Percentiles rank a stretch among this genome's conserved stretches.
phyloP scores from a whole-genome alignment of 1,140 invertebrate species.

The Drosophila elegans region DNA sequence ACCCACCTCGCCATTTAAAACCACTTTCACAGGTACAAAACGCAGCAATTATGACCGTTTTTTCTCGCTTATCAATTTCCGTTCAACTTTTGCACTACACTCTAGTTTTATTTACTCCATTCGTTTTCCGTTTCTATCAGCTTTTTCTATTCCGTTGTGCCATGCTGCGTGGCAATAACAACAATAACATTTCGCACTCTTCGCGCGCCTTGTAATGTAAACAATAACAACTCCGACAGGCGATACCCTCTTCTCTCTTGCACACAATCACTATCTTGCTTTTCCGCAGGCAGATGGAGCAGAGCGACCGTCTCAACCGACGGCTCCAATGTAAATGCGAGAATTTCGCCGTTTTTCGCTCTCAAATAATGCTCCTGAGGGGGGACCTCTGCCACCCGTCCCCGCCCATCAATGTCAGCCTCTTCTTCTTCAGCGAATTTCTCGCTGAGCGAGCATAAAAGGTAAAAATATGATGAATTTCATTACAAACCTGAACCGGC shows the following conservation, averaged over 20 bases:
- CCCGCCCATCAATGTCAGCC: not conserved
- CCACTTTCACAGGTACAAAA: conserved; percentile 46
- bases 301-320: conserved; percentile 53
- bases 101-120: conserved; percentile 33
- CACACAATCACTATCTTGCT: conserved; percentile 9
- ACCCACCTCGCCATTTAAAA: conserved; percentile 53
- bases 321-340: conserved; percentile 69
- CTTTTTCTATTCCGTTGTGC: conserved; percentile 22
- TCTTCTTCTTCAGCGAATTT: conserved; percentile 21
- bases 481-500: conserved; percentile 36
- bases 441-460: conserved; percentile 32
- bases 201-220: conserved; percentile 21
- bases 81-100: conserved; percentile 59
- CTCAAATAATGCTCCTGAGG: conserved; percentile 57
- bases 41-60: not conserved
- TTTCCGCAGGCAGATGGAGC: conserved; percentile 19
- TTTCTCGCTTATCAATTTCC: conserved; percentile 56
- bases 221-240: conserved; percentile 28
- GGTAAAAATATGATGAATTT: conserved; percentile 31
- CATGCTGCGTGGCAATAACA: conserved; percentile 22
- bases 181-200: conserved; percentile 39
- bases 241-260: conserved; percentile 2
- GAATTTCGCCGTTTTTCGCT: conserved; percentile 48
- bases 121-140: conserved; percentile 53
- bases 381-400: conserved; percentile 22